Percentiles rank a stretch among this genome's conserved stretches.
Evolutionary conservation across 2,797 vertebrate species (phyloP).

Genomic region (Scolopax bukidnonensis): DNA sequence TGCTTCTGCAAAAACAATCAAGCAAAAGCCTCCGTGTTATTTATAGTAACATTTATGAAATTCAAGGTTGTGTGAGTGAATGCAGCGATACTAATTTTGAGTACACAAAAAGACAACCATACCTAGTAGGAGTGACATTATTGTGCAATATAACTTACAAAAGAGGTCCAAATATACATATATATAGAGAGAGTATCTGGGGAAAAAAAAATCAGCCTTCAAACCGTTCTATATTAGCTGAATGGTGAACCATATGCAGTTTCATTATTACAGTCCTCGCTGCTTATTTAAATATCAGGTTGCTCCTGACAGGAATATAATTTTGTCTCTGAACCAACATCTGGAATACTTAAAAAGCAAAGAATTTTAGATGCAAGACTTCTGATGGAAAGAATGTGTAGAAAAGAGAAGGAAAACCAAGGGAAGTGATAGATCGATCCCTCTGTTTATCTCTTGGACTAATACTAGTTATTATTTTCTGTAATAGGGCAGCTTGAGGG

Average conservation of each 20-base stretch:
- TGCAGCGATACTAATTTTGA: background rate
- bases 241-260: background rate
- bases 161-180: background rate
- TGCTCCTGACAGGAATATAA: slow-evolving; percentile 26
- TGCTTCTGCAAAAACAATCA: slow-evolving; percentile 7
- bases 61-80: slow-evolving; percentile 4
- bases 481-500: background rate
- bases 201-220: background rate
- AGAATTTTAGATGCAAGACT: background rate
- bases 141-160: background rate
- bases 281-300: slow-evolving; percentile 41
- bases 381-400: background rate
- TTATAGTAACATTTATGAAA: slow-evolving; percentile 41
- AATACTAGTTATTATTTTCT: background rate
- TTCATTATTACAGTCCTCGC: background rate
- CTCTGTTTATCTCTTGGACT: background rate
- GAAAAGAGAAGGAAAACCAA: background rate
- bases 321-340: background rate
- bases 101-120: background rate
- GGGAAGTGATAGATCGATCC: background rate
- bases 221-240: background rate
- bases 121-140: background rate
- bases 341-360: background rate
- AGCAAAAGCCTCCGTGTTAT: background rate
- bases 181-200: background rate